Percentiles rank a stretch among this genome's conserved stretches.
These are phyloP conservation scores for Ctenoplectra terminalis DNA, from an alignment of 1,140 invertebrate genomes.

Conservation along the genomic window DNA sequence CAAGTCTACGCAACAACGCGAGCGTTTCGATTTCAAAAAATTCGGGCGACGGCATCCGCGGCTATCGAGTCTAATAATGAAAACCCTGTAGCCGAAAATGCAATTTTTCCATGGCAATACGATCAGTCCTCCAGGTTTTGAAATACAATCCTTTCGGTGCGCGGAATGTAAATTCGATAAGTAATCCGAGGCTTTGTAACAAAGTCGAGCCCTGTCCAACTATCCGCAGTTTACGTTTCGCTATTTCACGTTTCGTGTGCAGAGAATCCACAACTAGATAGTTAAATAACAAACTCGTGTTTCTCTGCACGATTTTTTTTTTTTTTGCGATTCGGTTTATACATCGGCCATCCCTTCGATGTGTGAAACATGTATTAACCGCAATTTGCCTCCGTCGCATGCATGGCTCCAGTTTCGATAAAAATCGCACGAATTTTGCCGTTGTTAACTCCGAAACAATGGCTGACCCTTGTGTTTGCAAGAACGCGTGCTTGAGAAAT, in stretches of 20 bases:
- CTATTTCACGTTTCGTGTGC: neutral
- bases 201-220: neutral
- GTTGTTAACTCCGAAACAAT: conserved; percentile 4
- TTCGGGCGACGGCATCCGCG: neutral
- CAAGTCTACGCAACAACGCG: too few relatives aligned
- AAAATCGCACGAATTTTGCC: neutral
- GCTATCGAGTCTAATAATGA: conserved; percentile 13
- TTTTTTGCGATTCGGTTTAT: neutral
- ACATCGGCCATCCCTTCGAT: neutral
- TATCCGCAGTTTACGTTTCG: neutral
- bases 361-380: neutral
- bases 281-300: neutral
- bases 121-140: neutral
- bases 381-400: neutral
- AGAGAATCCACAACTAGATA: neutral
- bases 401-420: neutral
- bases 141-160: neutral
- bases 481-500: conserved; percentile 14
- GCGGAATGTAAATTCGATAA: conserved; percentile 21
- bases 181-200: conserved; percentile 12
- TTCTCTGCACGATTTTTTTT: neutral
- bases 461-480: neutral
- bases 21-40: conserved; percentile 44
- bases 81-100: conserved; percentile 18
- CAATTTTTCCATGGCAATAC: conserved; percentile 34